These are phyloP conservation scores for Tenrec ecaudatus DNA, from an alignment of 2,113 vertebrate genomes.

Conservation along the genomic window DNA sequence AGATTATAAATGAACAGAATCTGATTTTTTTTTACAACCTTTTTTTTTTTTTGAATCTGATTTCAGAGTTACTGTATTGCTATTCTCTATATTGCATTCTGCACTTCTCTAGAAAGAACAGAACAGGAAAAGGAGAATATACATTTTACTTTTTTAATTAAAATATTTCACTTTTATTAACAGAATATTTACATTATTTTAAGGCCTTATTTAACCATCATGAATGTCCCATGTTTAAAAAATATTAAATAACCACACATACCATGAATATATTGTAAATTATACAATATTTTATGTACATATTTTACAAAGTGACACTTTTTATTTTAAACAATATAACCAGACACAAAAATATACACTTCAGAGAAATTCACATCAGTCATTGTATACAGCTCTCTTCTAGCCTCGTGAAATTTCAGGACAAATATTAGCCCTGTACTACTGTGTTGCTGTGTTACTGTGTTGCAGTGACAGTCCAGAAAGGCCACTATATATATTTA, in stretches of 20 bases:
- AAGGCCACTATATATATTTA: slow-evolving; percentile 87
- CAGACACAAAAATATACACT: slow-evolving; percentile 93
- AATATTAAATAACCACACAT: slow-evolving; percentile 90
- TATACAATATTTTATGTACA: slow-evolving; percentile 92
- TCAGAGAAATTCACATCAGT: slow-evolving; percentile 92
- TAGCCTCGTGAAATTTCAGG: slow-evolving; percentile 89
- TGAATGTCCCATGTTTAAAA: slow-evolving; percentile 88
- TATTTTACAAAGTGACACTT: slow-evolving; percentile 92
- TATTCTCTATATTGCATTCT: too few species aligned
- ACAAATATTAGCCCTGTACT: slow-evolving; percentile 88
- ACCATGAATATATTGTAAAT: slow-evolving; percentile 90
- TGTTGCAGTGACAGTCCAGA: slow-evolving; percentile 88
- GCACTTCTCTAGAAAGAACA: too few species aligned
- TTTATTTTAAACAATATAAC: slow-evolving; percentile 90
- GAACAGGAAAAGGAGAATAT: too few species aligned
- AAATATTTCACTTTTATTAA: slow-evolving; percentile 94
- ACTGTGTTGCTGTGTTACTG: slow-evolving; percentile 77
- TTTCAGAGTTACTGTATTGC: too few species aligned
- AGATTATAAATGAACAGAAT: too few species aligned
- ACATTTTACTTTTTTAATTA: slow-evolving; percentile 81
- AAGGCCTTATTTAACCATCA: slow-evolving; percentile 87
- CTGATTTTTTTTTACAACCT: too few species aligned
- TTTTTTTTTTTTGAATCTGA: too few species aligned
- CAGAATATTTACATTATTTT: slow-evolving; percentile 90
- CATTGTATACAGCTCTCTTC: slow-evolving; percentile 91